Base-by-base conservation (phyloP, 2,888 invertebrate species). In the Oithona nana region DNA sequence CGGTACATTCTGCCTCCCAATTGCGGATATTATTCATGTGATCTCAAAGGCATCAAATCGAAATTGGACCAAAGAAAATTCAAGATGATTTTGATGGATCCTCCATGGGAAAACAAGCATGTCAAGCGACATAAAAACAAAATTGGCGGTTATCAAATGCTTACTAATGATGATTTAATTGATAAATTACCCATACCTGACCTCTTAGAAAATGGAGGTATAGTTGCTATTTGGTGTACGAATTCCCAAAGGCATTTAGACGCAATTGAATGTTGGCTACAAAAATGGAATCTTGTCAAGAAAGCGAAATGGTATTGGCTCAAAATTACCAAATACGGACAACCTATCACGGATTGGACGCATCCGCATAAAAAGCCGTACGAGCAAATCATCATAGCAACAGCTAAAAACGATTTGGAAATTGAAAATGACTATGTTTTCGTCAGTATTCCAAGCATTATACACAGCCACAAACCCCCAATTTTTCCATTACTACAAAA, bases 401-500 rank as follows among this genome's bases (percentile, higher is more conserved):
- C 50, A 16, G 13, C n/a, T 3, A n/a, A 16, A n/a, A 68, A 68
- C 55, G 16, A 20, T 16, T 16, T 24, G 3, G 16, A 16, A 2
- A 54, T 54, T 26, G 24, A 20, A 20, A 3, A 26, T 20, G 20
- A 20, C 3, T 26, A 24, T 2, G 26, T 54, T 1, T 65, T 75
- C 26, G 65, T 73, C 28, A 73, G 73, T 65, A 69, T 74, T 2
- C 77, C 77, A 1, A 73, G 74, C 66, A 71, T 72, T 50, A 67
- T 75, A 20, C 77, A 76, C 66, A 77, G 77, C 1, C 72, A 74
- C 64, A 77, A 77, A 66, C 76, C 76, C 16, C 73, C 74, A 16
- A 67, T 76, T 13, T 3, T 2, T 29, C 26, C 24, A 24, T 16
- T 59, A 22, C n/a, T 59, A n/a, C 13, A 48, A 16, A 3, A 28